Evolutionary conservation across 2,113 vertebrate genomes (phyloP), one percentile per base, ranked within the genome.

Genomic region (Alaudala cheleensis): DNA sequence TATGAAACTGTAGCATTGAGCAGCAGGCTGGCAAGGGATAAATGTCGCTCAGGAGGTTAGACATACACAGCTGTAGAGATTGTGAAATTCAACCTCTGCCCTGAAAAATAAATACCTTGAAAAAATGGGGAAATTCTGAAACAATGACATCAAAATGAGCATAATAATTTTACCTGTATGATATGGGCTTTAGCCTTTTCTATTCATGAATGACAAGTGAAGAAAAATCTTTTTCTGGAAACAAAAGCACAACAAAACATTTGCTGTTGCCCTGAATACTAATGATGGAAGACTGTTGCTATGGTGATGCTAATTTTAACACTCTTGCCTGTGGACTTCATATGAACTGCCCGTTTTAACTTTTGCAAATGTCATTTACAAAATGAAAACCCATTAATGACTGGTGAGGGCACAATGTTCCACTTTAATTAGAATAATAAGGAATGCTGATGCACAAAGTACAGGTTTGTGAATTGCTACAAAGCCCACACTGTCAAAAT

Each of bases 401-500:
- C 97, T 98, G 97, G 97, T 72, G 92, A 98, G 98, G 98, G 97
- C 97, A 98, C 97, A 97, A 95, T 97, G 97, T 97, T 98, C 97
- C 97, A 97, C 97, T 98, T 98, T 98, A 98, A 98, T 98, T 98
- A 98, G 98, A 98, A 98, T 98, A 98, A 98, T 98, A 98, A 98
- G 97, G 97, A 98, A 98, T 97, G 97, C 95, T 97, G 97, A 98
- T 97, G 97, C 95, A 98, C 93, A 98, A 98, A 98, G 95, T 98
- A 98, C 97, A 98, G 98, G 98, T 98, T 97, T 98, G 97, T 98
- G 98, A 98, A 98, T 97, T 82, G 64, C 97, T 97, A 96, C 97
- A 95, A 97, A 98, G 96, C 92, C 95, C 90, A 88, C 84, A 95
- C 93, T 98, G 97, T 98, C 98, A 98, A 96, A 98, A 96, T 98